Conservation (phyloP, 2,888 invertebrate species). For the Drosophila fulvimacula region DNA sequence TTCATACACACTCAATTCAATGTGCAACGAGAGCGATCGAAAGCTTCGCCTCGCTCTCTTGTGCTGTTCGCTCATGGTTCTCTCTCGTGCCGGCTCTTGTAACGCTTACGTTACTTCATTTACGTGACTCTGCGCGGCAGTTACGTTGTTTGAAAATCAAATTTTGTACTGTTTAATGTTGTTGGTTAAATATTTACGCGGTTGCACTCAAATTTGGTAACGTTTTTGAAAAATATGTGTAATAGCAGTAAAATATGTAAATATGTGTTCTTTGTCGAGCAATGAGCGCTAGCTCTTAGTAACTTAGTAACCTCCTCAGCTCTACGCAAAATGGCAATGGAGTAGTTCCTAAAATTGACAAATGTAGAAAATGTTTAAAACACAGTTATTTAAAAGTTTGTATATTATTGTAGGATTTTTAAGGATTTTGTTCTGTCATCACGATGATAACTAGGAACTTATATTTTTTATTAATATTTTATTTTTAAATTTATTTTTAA, state of each 20-base stretch:
- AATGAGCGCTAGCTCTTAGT: too few species aligned
- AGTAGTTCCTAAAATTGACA: not conserved
- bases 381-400: too few species aligned
- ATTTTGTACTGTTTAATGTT: constrained; percentile 18
- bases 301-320: not conserved
- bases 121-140: constrained; percentile 25
- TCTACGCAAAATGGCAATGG: not conserved
- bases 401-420: too few species aligned
- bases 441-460: too few species aligned
- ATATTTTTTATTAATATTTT: too few species aligned
- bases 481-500: not conserved
- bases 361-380: too few species aligned
- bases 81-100: constrained; percentile 30
- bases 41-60: constrained; percentile 23
- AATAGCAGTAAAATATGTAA: not conserved
- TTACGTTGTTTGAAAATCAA: constrained; percentile 26
- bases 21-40: constrained; percentile 36
- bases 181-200: constrained; percentile 8
- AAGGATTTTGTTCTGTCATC: too few species aligned
- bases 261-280: not conserved
- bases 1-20: constrained; percentile 19
- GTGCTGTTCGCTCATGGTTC: constrained; percentile 1
- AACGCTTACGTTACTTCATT: constrained; percentile 21
- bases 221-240: not conserved
- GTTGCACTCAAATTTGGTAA: constrained; percentile 1